Conservation (phyloP, 2,797 vertebrate genomes). For the Sebastolobus altivelis region DNA sequence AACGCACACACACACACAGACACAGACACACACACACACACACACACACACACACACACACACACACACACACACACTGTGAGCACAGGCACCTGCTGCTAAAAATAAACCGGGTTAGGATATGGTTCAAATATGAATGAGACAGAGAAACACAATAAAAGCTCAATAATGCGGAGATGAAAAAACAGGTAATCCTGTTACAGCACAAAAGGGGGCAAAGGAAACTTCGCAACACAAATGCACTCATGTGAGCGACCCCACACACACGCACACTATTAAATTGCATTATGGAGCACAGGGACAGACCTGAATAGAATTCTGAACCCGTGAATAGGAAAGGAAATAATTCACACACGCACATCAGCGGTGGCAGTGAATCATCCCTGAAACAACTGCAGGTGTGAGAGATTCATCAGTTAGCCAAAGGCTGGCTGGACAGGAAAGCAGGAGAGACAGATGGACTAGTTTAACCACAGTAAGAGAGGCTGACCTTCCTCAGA, state of each 20-base stretch:
- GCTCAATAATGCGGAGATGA: conserved; percentile 39
- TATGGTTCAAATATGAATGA: conserved; percentile 36
- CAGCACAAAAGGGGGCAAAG: conserved; percentile 4
- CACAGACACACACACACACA: not conserved
- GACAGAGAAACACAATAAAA: conserved; percentile 43
- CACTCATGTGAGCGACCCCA: not conserved
- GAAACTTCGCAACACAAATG: not conserved
- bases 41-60: conserved; percentile 12
- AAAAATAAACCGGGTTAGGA: conserved; percentile 23
- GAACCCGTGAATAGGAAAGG: conserved; percentile 31
- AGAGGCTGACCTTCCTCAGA: conserved; percentile 65
- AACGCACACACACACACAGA: not conserved
- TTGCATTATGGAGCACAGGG: conserved; percentile 22
- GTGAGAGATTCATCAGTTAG: conserved; percentile 64
- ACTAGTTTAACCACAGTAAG: conserved; percentile 71
- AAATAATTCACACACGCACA: conserved; percentile 43
- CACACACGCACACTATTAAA: conserved; percentile 27
- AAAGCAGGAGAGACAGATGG: conserved; percentile 63
- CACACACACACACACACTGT: not conserved
- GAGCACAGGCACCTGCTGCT: conserved; percentile 16
- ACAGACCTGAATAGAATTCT: conserved; percentile 35
- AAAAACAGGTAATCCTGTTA: conserved; percentile 56
- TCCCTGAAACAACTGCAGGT: conserved; percentile 61
- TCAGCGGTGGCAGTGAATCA: conserved; percentile 51
- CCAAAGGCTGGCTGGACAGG: conserved; percentile 66